Percentiles rank a stretch among this genome's conserved stretches.
Evolutionary conservation across 1,140 invertebrate species (phyloP).

Genomic region (Drosophila sp.): DNA sequence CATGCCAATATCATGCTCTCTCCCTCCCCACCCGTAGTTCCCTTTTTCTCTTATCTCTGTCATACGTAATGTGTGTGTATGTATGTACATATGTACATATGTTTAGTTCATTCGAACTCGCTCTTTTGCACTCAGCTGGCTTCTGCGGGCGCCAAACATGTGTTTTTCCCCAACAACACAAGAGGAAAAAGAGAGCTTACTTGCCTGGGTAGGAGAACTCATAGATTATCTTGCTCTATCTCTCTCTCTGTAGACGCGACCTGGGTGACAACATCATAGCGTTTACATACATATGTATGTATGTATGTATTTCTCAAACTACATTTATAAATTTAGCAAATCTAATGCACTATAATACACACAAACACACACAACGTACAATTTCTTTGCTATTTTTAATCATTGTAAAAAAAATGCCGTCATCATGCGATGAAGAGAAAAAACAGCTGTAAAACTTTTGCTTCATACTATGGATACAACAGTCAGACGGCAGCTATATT

Average conservation of each 20-base stretch:
- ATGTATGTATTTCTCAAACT: neutral
- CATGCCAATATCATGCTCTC: neutral
- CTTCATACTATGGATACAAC: neutral
- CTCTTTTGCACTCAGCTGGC: constrained; percentile 68
- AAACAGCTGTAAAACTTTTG: constrained; percentile 15
- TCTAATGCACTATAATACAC: constrained; percentile 18
- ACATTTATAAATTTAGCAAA: constrained; percentile 15
- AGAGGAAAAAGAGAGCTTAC: constrained; percentile 4
- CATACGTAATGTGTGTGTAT: constrained; percentile 2
- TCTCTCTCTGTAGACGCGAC: neutral
- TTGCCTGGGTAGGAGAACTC: neutral
- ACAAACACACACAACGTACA: neutral
- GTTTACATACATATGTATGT: too few relatives aligned
- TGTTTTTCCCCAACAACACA: constrained; percentile 50
- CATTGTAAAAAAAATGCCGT: constrained; percentile 54
- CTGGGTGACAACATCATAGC: constrained; percentile 19
- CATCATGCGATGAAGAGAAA: constrained; percentile 63
- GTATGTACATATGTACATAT: neutral
- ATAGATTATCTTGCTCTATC: neutral
- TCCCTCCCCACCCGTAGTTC: neutral
- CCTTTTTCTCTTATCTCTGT: neutral
- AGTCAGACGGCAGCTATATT: too few relatives aligned
- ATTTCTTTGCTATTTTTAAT: constrained; percentile 23
- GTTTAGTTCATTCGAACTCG: constrained; percentile 67
- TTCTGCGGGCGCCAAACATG: constrained; percentile 72